Evolutionary conservation across 2,113 vertebrate genomes (phyloP).

Genomic region (Crypturellus undulatus): DNA sequence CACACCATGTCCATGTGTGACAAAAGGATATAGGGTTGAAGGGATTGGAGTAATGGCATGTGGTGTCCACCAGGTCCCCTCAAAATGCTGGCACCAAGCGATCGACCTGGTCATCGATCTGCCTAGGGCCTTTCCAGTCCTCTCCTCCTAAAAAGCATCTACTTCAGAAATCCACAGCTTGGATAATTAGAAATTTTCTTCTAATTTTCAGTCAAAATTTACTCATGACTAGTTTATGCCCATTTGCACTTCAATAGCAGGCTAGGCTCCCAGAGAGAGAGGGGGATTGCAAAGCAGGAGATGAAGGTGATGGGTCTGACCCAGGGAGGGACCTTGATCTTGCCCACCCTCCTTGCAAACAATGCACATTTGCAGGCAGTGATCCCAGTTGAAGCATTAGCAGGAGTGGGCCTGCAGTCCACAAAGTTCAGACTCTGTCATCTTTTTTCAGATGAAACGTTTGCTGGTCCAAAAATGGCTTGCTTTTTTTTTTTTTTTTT

Average conservation of each 20-base stretch:
- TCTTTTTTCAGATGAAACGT: not conserved
- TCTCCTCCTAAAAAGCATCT: not conserved
- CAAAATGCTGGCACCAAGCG: not conserved
- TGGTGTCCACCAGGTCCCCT: not conserved
- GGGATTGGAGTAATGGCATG: not conserved
- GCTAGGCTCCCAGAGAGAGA: slow-evolving; percentile 8
- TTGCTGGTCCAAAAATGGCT: not conserved
- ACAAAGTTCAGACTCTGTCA: not conserved
- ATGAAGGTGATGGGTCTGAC: slow-evolving; percentile 33
- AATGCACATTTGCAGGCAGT: not conserved
- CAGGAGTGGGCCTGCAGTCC: not conserved
- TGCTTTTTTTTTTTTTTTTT: too few species aligned
- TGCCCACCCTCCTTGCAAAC: not conserved
- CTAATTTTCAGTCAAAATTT: slow-evolving; percentile 52
- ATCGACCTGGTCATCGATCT: not conserved
- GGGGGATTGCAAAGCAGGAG: not conserved
- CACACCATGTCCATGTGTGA: accelerated
- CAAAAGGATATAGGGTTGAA: not conserved
- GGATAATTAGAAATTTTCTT: slow-evolving; percentile 46
- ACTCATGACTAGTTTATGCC: slow-evolving; percentile 46
- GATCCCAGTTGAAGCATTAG: not conserved
- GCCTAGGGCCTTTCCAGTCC: not conserved
- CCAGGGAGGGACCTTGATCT: not conserved
- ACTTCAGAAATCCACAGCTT: not conserved
- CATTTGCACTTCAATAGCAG: slow-evolving; percentile 54